Evolutionary conservation across 2,113 vertebrate genomes (phyloP).

Genomic region (Equus quagga): DNA sequence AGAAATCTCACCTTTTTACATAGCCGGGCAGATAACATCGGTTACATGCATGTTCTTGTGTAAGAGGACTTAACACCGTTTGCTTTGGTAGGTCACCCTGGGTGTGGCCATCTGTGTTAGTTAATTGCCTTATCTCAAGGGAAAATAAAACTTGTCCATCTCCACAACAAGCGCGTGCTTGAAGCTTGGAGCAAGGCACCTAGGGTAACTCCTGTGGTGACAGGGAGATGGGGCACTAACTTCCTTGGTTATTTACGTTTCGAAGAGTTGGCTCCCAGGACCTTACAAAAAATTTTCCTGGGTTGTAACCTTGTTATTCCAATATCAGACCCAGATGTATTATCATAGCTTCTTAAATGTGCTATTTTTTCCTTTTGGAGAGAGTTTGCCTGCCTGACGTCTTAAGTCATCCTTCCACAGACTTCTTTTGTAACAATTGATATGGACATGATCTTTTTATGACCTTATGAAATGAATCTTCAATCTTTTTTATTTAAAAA

Average conservation of each 20-base stretch:
- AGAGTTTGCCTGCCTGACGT: not conserved
- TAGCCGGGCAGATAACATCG: not conserved
- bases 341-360: not conserved
- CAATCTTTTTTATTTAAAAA: not conserved
- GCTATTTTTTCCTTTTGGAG: not conserved
- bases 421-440: not conserved
- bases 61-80: not conserved
- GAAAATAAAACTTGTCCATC: not conserved
- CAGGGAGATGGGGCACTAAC: not conserved
- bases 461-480: not conserved
- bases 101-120: not conserved
- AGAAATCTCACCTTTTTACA: not conserved
- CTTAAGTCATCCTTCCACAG: not conserved
- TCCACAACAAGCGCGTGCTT: not conserved
- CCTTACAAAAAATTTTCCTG: not conserved
- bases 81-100: not conserved
- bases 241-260: not conserved
- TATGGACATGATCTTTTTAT: not conserved
- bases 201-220: not conserved
- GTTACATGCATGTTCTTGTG: not conserved
- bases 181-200: not conserved
- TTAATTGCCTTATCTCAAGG: not conserved
- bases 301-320: not conserved
- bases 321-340: not conserved
- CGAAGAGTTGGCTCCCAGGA: not conserved